phyloP scores from a whole-genome alignment of 2,113 vertebrate species.

The Dolichotis patagonum region DNA sequence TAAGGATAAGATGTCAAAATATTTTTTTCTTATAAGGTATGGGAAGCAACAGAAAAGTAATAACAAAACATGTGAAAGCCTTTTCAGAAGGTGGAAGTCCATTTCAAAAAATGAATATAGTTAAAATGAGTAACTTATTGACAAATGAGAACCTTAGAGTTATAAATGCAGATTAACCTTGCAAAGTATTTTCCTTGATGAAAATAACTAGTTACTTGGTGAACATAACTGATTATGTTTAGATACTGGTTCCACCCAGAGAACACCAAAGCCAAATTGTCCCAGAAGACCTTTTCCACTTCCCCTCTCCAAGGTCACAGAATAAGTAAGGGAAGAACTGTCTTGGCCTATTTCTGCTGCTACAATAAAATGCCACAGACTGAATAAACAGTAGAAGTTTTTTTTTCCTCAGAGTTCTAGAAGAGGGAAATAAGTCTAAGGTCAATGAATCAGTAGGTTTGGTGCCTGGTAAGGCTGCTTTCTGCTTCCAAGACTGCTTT shows the following conservation, averaged over 20 bases:
- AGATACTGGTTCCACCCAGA: not conserved
- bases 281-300: not conserved
- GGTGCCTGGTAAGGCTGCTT: not conserved
- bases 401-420: not conserved
- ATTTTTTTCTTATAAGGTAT: not conserved
- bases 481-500: not conserved
- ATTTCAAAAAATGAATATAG: not conserved
- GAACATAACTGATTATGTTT: not conserved
- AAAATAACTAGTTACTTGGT: constrained; percentile 14
- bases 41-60: constrained; percentile 11
- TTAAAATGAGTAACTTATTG: constrained; percentile 13
- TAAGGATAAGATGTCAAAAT: constrained; percentile 29
- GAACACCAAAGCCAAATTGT: not conserved
- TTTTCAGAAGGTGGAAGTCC: not conserved
- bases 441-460: not conserved
- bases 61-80: not conserved
- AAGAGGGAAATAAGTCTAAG: not conserved
- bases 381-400: not conserved
- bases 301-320: not conserved
- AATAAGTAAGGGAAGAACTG: not conserved
- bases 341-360: not conserved
- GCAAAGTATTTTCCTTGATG: not conserved
- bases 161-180: not conserved
- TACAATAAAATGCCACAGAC: not conserved
- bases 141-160: not conserved